Evolutionary conservation across 2,797 vertebrate species (phyloP).

Genomic region (Etheostoma perlongum): DNA sequence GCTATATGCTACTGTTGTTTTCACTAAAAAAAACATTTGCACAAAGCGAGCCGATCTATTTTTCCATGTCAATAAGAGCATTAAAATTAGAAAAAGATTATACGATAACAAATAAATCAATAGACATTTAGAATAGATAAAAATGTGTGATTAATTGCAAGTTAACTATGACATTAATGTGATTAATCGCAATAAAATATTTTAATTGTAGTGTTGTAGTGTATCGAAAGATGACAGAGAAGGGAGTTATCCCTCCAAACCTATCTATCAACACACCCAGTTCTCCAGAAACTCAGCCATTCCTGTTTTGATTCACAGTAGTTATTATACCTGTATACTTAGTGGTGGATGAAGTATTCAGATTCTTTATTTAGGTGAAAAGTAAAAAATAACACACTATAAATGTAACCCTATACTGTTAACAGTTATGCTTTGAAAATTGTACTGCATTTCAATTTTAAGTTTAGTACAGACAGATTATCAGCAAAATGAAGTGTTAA

Average conservation of each 20-base stretch:
- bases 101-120: too few relatives aligned
- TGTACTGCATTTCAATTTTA: background rate
- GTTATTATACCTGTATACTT: slow-evolving; percentile 10
- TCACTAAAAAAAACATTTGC: too few relatives aligned
- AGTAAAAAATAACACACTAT: background rate
- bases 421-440: background rate
- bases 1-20: too few relatives aligned
- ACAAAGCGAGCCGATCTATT: too few relatives aligned
- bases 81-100: too few relatives aligned
- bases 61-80: too few relatives aligned
- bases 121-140: too few relatives aligned
- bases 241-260: slow-evolving; percentile 11
- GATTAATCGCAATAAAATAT: too few relatives aligned
- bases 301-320: slow-evolving; percentile 17
- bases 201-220: background rate
- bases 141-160: too few relatives aligned
- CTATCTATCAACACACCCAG: slow-evolving; percentile 27
- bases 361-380: background rate
- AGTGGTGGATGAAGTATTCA: background rate
- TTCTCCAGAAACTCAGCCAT: slow-evolving; percentile 29
- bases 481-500: background rate
- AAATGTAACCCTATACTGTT: background rate
- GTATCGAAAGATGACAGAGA: background rate
- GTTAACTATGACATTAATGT: too few relatives aligned
- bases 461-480: background rate